Base-by-base conservation (phyloP, 2,113 vertebrate species). In the Ictalurus punctatus region DNA sequence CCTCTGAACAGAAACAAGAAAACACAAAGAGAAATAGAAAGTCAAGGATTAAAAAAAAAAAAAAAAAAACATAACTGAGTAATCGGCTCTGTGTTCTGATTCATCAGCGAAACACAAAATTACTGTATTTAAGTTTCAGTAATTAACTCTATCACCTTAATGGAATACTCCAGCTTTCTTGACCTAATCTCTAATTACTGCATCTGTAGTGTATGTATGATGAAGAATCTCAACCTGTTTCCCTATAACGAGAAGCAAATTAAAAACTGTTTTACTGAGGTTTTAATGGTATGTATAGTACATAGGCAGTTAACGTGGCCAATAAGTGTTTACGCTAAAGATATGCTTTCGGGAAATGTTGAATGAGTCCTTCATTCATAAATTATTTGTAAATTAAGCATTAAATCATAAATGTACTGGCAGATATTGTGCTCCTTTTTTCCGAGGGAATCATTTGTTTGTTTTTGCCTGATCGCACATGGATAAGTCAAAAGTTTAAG, bases 1-100 rank as follows among this genome's bases (percentile, higher is more conserved):
- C 98, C 93, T 96, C 98, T 99, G 94, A 93, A 94, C 81, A 90
- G 94, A 84, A 76, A 81, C 27, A 82, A n/a, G 86, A 58, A 85
- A 44, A 88, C n/a, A 85, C 4, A 78, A 27, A 83, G 65, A 17
- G 56, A 76, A 61, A 78, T 52, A 13, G 21, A 89, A 23, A 84
- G 4, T 52, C 27, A 58, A 87, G 6, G 5, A 56, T 59, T 61
- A 0, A 25, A 54, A 58, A 83, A 44, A 44, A 44, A 87, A 34
- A 44, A 88, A 34, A 84, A 25, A 54, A 12, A 3, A 9, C 5
- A n/a, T 17, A 52, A 52, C 61, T 59, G 65, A 40, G 17, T n/a
- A 87, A 76, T 52, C 5, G 25, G 52, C 71, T 73, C 30, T 37
- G 17, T 73, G 30, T 17, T 73, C 69, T 34, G 69, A 12, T 21